Base-by-base conservation (phyloP, 2,888 invertebrate genomes). In the Eledona agricola region DNA sequence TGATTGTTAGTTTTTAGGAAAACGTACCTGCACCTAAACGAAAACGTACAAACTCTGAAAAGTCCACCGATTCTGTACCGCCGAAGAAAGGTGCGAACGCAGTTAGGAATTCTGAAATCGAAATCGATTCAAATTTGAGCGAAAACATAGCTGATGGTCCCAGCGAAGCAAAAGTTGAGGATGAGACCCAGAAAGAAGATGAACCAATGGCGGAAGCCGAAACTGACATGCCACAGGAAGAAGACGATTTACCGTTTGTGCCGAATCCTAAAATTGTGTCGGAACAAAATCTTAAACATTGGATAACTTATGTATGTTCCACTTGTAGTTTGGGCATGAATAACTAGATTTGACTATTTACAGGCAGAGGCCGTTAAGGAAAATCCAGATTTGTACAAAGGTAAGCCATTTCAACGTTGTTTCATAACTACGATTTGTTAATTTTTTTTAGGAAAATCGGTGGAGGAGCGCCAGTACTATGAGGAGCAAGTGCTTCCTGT, bases 401-500 rank as follows among this genome's bases (percentile, higher is more conserved):
- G 73, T 73, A 66, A 66, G 63, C 37, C 9, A 13, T 5, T 56
- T 34, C 13, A 11, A 29, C 15, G 15, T 45, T 31, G 5, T 42
- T 37, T 43, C 23, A 34, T n/a, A n/a, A n/a, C n/a, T n/a, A n/a
- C n/a, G n/a, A 17, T 12, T 23, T 9, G 28, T 13, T 34, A 7
- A 17, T 16, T 31, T 57, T 53, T n/a, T 46, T 69, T 55, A 19
- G 65, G 55, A 15, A 63, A 57, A 40, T 64, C 69, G 2, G 59
- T 65, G 13, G 72, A 72, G 49, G 51, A 57, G 15, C 51, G 67
- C 35, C 52, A 61, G 4, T 66, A 69, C 32, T 51, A 49, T 25
- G 45, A 56, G 40, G 79, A 73, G 17, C 81, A 84, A 65, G 77
- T 86, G 1, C 72, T 89, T 1, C 79, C 87, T 55, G 82, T 84